Evolutionary conservation across 2,113 vertebrate genomes (phyloP).

Genomic region (Thalassarche chlororhynchos): DNA sequence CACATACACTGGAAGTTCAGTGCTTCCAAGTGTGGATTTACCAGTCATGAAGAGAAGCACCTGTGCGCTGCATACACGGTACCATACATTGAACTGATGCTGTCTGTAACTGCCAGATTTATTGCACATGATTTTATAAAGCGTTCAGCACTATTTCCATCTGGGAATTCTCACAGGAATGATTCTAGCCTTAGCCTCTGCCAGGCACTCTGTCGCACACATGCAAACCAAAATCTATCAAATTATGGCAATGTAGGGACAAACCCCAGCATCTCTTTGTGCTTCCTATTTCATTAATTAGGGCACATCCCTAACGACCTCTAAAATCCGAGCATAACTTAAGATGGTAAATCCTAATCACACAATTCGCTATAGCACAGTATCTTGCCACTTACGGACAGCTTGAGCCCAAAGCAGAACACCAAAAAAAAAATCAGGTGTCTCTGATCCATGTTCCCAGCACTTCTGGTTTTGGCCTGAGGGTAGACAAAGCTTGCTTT

Average conservation of each 20-base stretch:
- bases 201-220: not conserved
- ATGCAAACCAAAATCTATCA: not conserved
- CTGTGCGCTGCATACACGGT: accelerated
- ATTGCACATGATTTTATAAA: not conserved
- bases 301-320: not conserved
- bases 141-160: not conserved
- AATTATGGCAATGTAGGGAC: not conserved
- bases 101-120: not conserved
- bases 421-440: not conserved
- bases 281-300: not conserved
- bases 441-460: not conserved
- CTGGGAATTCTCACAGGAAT: not conserved
- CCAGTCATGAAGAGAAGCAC: not conserved
- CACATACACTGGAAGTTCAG: not conserved
- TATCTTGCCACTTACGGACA: not conserved
- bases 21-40: not conserved
- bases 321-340: not conserved
- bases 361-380: not conserved
- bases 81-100: not conserved
- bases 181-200: not conserved
- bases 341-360: not conserved
- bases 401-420: not conserved
- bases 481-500: not conserved
- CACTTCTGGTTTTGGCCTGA: not conserved
- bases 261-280: not conserved